Percentiles rank a stretch among this genome's conserved stretches.
phyloP scores from a whole-genome alignment of 2,113 vertebrate species.

The Smithornis capensis region DNA sequence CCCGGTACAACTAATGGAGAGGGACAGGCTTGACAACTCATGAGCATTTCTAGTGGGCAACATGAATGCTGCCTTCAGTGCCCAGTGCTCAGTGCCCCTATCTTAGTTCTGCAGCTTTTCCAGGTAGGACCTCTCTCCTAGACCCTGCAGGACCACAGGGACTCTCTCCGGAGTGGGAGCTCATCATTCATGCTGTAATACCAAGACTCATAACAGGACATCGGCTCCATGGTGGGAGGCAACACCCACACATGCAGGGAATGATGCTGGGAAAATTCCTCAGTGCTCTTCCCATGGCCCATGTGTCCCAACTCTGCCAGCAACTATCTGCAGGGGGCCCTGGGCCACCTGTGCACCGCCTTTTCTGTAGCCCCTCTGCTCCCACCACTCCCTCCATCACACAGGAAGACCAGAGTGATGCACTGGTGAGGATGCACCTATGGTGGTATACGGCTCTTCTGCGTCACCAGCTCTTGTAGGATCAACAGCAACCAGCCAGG shows the following conservation, averaged over 20 bases:
- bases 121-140: background rate
- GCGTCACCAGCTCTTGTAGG: background rate
- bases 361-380: background rate
- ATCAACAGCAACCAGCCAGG: background rate
- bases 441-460: background rate
- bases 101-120: background rate
- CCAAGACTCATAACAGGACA: background rate
- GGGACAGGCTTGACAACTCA: background rate
- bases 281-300: background rate
- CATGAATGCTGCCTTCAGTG: rapidly evolving
- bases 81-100: background rate
- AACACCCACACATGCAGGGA: background rate
- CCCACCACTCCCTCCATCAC: background rate
- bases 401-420: rapidly evolving
- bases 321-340: background rate
- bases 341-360: background rate
- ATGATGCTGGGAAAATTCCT: conserved; percentile 31
- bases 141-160: background rate
- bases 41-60: background rate
- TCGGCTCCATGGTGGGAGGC: background rate
- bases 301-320: conserved; percentile 4
- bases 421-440: rapidly evolving
- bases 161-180: background rate
- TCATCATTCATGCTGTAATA: background rate
- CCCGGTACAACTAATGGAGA: background rate